Conservation (phyloP, 2,113 vertebrate species). For the Podarcis cretensis region DNA sequence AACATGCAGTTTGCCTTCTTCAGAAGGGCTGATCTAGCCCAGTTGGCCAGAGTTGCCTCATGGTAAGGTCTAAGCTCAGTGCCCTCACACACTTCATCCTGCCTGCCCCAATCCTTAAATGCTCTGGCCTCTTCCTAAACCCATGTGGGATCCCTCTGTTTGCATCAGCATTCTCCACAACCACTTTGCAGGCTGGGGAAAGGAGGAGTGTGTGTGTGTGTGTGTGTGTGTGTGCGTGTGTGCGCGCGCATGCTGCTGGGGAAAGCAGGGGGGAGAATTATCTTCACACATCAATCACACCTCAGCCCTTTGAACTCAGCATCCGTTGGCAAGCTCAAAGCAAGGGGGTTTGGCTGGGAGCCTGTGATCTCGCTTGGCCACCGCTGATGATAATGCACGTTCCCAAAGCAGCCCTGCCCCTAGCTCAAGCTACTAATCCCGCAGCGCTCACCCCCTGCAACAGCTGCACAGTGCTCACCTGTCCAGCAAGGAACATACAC, state of each 20-base stretch:
- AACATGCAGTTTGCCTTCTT: neutral
- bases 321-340: neutral
- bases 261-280: neutral
- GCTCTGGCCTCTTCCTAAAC: neutral
- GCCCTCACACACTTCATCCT: neutral
- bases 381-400: slow-evolving; percentile 6
- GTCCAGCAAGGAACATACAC: neutral
- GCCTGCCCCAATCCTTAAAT: neutral
- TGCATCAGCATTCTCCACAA: neutral
- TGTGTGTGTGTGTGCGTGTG: accelerated
- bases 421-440: slow-evolving; percentile 36
- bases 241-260: too few relatives aligned
- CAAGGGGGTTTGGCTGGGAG: slow-evolving; percentile 8
- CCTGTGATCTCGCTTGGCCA: slow-evolving; percentile 42
- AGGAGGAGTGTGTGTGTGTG: accelerated
- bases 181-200: neutral
- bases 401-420: accelerated
- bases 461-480: neutral
- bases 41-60: neutral
- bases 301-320: neutral
- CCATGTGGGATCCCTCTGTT: neutral
- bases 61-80: neutral
- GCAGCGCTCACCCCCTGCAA: neutral
- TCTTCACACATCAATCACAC: slow-evolving; percentile 10
- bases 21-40: neutral